These are phyloP conservation scores for Benitochromis conjunctus DNA, from an alignment of 2,113 vertebrate species.

Conservation along the genomic window DNA sequence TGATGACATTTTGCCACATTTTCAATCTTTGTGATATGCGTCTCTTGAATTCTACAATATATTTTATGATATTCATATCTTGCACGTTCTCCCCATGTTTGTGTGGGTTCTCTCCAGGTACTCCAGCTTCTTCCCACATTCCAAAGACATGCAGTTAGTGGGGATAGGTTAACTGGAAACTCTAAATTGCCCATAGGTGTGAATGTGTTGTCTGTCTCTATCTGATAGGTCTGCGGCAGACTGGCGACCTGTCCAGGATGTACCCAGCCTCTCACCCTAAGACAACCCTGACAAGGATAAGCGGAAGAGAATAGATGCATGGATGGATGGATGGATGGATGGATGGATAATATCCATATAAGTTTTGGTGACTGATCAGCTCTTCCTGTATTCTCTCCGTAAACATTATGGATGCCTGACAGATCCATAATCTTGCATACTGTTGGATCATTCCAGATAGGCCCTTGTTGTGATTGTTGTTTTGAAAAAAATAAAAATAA, in stretches of 20 bases:
- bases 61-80: background rate
- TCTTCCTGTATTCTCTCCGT: background rate
- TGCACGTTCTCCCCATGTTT: background rate
- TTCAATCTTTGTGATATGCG: background rate
- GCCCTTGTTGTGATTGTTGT: too few relatives aligned
- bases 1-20: background rate
- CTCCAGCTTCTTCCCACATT: background rate
- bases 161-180: too few relatives aligned
- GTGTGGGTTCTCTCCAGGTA: too few relatives aligned
- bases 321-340: background rate
- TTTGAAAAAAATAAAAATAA: background rate
- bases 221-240: background rate
- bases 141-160: background rate
- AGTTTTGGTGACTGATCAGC: background rate
- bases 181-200: background rate
- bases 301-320: background rate
- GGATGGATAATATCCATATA: background rate
- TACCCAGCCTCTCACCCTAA: background rate
- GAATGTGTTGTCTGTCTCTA: background rate
- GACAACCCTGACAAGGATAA: background rate
- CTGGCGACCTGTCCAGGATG: background rate
- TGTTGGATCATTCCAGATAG: background rate
- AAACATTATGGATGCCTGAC: background rate
- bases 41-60: background rate
- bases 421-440: background rate